Conservation (phyloP, 2,888 invertebrate genomes). For the Escarpia spicata region DNA sequence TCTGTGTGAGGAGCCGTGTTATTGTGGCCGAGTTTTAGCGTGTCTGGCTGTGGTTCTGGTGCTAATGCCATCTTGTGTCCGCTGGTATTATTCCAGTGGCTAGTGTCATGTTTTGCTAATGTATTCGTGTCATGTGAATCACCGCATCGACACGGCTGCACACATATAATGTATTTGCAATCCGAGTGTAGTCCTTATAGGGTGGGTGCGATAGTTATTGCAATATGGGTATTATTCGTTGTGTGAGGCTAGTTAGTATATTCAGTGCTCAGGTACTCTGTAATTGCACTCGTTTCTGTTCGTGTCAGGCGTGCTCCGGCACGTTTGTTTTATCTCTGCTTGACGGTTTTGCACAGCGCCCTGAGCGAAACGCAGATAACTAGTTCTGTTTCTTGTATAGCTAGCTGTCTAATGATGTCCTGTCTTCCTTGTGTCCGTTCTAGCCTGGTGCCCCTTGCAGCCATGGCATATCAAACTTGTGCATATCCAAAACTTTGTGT, state of each 20-base stretch:
- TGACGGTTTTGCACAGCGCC: background rate
- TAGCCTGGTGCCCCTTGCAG: background rate
- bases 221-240: constrained; percentile 1
- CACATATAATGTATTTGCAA: background rate
- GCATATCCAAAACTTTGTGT: background rate
- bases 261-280: background rate
- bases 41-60: background rate
- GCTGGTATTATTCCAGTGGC: background rate
- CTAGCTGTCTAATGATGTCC: background rate
- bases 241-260: background rate
- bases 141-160: background rate
- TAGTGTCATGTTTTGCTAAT: background rate
- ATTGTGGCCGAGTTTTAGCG: background rate
- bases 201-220: background rate
- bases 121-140: background rate
- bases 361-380: background rate
- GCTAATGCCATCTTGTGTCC: background rate
- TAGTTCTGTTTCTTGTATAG: background rate
- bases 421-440: background rate
- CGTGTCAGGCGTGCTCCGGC: background rate
- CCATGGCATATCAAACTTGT: constrained; percentile 1
- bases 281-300: background rate
- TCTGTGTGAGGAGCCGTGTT: background rate
- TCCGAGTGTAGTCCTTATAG: background rate
- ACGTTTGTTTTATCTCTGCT: background rate